Evolutionary conservation across 2,888 invertebrate genomes (phyloP).

Genomic region (Kryphioiulus occultus): DNA sequence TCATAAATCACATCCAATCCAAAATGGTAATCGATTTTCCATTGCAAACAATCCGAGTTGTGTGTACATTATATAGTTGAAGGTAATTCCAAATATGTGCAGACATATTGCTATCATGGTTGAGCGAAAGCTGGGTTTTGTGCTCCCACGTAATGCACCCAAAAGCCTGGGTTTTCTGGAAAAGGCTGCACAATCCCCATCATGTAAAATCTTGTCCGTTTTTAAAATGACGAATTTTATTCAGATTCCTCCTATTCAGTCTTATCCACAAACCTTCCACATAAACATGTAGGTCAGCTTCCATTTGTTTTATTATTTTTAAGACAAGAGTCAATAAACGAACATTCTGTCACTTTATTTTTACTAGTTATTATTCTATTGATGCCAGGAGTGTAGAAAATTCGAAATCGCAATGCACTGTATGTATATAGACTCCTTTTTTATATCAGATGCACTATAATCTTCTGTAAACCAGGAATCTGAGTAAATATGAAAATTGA

Average conservation of each 20-base stretch:
- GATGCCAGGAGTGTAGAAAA: background rate
- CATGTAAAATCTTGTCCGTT: background rate
- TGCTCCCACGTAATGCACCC: background rate
- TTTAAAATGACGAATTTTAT: constrained; percentile 1
- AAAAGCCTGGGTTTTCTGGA: background rate
- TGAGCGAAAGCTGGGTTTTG: background rate
- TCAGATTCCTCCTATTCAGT: constrained; percentile 32
- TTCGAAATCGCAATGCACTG: background rate
- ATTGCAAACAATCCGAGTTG: background rate
- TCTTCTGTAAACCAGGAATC: background rate
- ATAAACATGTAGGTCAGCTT: constrained; percentile 18
- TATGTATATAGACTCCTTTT: background rate
- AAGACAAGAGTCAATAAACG: constrained; percentile 16
- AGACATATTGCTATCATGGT: background rate
- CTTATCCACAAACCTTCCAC: constrained; percentile 21
- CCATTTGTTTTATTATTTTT: constrained; percentile 36
- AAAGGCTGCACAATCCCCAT: background rate
- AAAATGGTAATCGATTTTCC: background rate
- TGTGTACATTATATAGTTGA: background rate
- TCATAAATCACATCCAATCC: constrained; percentile 42
- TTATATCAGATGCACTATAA: constrained; percentile 1
- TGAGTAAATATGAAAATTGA: background rate
- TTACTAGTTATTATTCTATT: background rate
- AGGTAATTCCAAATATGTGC: constrained; percentile 3
- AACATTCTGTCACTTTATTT: background rate